phyloP scores from a whole-genome alignment of 2,888 invertebrate species.

The Ashinkailepas kermadecensis region DNA sequence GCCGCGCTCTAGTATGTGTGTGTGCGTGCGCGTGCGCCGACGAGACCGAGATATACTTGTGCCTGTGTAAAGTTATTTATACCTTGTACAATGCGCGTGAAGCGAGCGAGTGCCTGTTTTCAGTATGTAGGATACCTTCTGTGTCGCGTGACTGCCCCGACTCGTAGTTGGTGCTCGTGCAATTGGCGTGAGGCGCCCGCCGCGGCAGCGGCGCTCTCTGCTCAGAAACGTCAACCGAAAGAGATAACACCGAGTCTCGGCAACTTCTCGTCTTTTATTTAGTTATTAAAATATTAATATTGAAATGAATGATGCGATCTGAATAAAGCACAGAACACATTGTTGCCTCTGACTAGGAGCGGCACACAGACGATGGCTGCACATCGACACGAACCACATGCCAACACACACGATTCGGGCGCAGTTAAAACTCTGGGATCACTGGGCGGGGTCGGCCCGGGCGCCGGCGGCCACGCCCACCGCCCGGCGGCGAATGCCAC shows the following conservation, averaged over 20 bases:
- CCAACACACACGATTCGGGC: neutral
- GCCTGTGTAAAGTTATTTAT: conserved; percentile 22
- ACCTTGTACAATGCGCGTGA: conserved; percentile 20
- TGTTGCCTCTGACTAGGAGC: conserved; percentile 16
- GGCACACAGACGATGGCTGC: neutral
- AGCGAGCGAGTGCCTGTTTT: conserved; percentile 19
- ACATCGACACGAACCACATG: too few species aligned
- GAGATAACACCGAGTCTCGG: conserved; percentile 15
- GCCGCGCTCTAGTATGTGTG: neutral
- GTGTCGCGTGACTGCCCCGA: neutral
- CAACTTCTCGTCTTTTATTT: conserved; percentile 15
- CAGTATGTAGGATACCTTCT: neutral
- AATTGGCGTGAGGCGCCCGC: neutral
- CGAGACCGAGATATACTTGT: neutral
- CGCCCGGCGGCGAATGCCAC: too few species aligned
- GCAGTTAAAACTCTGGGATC: neutral
- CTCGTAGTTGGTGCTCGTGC: conserved; percentile 4
- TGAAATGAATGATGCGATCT: conserved; percentile 22
- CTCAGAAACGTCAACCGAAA: neutral
- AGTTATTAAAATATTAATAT: conserved; percentile 23
- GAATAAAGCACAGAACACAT: conserved; percentile 22
- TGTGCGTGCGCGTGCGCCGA: neutral
- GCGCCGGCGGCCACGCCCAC: too few species aligned
- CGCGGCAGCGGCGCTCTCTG: neutral
- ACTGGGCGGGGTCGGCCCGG: too few species aligned